These are phyloP conservation scores for Itoplectis maculator DNA, from an alignment of 2,888 invertebrate genomes.

Conservation along the genomic window DNA sequence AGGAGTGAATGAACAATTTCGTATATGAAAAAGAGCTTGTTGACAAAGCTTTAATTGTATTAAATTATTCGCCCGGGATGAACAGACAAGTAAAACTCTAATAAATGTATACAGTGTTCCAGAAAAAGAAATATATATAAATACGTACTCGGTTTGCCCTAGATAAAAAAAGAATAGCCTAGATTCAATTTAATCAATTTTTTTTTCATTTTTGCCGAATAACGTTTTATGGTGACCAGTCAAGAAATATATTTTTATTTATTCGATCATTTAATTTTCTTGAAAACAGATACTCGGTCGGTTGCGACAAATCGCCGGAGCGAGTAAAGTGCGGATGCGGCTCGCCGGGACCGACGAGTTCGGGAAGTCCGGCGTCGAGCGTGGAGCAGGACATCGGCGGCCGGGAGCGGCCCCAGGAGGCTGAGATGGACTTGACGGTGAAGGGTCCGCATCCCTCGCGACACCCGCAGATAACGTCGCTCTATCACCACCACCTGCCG, in stretches of 20 bases:
- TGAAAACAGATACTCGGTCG: conserved; percentile 76
- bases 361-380: conserved; percentile 73
- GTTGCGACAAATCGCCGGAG: conserved; percentile 81
- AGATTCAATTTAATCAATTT: too few relatives aligned
- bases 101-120: too few relatives aligned
- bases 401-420: conserved; percentile 76
- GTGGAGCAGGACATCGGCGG: conserved; percentile 64
- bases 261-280: background rate
- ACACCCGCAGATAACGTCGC: conserved; percentile 75
- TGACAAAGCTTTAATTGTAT: too few relatives aligned
- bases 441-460: conserved; percentile 77
- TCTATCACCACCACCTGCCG: conserved; percentile 79
- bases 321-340: conserved; percentile 80
- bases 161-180: too few relatives aligned
- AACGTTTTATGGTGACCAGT: too few relatives aligned
- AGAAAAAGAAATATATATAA: too few relatives aligned
- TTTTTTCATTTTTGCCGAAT: background rate
- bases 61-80: too few relatives aligned
- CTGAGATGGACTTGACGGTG: conserved; percentile 82
- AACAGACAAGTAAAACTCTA: too few relatives aligned
- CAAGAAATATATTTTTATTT: background rate
- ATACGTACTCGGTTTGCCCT: too few relatives aligned
- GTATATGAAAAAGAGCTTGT: too few relatives aligned
- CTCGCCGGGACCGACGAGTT: conserved; percentile 76
- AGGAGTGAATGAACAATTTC: too few relatives aligned